A percentile compares a stretch with the other conserved stretches of the same genome.
These are phyloP conservation scores for Heliconius charithonia DNA, from an alignment of 2,888 invertebrate species.

Conservation along the genomic window DNA sequence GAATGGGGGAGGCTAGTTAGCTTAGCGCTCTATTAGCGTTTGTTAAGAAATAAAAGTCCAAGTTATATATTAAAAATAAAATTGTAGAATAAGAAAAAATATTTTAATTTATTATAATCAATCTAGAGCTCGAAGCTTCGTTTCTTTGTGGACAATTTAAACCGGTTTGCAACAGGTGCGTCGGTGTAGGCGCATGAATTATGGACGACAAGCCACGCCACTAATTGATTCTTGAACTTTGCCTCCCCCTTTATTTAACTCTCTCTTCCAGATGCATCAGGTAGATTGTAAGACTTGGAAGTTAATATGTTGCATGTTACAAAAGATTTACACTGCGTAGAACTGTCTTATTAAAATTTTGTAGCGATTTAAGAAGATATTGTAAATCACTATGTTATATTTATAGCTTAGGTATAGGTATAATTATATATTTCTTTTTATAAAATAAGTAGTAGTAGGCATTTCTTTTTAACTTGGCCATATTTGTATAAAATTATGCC, in stretches of 20 bases:
- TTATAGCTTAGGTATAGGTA: no score
- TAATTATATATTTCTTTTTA: no score
- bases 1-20: no score
- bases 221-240: slow-evolving; percentile 69
- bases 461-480: no score
- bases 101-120: slow-evolving; percentile 27
- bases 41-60: no score
- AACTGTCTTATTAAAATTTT: neutral
- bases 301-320: neutral
- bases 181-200: slow-evolving; percentile 62
- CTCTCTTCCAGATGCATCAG: slow-evolving; percentile 37
- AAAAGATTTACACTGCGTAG: neutral
- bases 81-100: neutral
- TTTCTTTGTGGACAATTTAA: slow-evolving; percentile 43
- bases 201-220: slow-evolving; percentile 57
- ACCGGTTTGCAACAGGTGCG: slow-evolving; percentile 54
- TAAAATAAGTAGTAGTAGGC: no score
- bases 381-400: neutral
- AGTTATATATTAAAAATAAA: neutral
- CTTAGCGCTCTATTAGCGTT: no score
- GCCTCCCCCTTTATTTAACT: slow-evolving; percentile 41
- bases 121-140: slow-evolving; percentile 12
- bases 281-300: slow-evolving; percentile 3
- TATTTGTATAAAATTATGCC: no score
- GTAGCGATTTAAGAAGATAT: neutral